phyloP scores from a whole-genome alignment of 64 coral and sea anemone species.

The Astreopora myriophthalma region DNA sequence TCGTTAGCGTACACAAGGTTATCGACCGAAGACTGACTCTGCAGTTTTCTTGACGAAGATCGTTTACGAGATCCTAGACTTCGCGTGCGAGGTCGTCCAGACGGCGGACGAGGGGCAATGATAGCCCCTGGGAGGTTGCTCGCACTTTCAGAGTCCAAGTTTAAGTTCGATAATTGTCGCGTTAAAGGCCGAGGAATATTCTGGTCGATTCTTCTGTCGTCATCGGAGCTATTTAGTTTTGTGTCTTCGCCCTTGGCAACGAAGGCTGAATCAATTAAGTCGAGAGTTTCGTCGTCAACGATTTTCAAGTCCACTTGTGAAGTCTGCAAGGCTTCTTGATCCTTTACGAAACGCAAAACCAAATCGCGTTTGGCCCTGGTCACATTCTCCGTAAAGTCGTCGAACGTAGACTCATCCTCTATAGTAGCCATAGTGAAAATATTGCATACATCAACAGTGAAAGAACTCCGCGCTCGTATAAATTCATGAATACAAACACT shows the following conservation, averaged over 20 bases:
- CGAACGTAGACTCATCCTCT: not conserved
- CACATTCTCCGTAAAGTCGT: slow-evolving; percentile 30
- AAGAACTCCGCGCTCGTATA: not conserved
- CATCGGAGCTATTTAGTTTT: slow-evolving; percentile 25
- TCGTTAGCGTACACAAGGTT: not conserved
- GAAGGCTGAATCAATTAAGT: slow-evolving; percentile 92
- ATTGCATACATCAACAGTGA: not conserved
- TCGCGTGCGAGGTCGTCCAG: slow-evolving; percentile 50
- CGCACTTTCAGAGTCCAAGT: not conserved
- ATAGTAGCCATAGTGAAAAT: not conserved
- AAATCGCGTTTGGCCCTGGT: slow-evolving; percentile 78
- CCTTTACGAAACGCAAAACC: slow-evolving; percentile 90
- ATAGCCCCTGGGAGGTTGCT: not conserved
- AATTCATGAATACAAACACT: not conserved
- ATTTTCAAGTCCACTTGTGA: slow-evolving; percentile 84
- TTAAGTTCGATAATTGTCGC: not conserved
- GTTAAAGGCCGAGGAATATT: not conserved
- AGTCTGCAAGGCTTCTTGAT: slow-evolving; percentile 95
- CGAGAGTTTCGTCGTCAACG: slow-evolving; percentile 85
- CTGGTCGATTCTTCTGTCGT: not conserved
- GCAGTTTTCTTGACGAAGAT: not conserved
- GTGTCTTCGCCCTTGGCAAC: slow-evolving; percentile 78
- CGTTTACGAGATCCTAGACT: not conserved
- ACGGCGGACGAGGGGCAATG: slow-evolving; percentile 40
- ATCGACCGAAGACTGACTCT: not conserved